A percentile compares a stretch with the other conserved stretches of the same genome.
Evolutionary conservation across 1,140 invertebrate species (phyloP).

Genomic region (Vanessa atalanta): DNA sequence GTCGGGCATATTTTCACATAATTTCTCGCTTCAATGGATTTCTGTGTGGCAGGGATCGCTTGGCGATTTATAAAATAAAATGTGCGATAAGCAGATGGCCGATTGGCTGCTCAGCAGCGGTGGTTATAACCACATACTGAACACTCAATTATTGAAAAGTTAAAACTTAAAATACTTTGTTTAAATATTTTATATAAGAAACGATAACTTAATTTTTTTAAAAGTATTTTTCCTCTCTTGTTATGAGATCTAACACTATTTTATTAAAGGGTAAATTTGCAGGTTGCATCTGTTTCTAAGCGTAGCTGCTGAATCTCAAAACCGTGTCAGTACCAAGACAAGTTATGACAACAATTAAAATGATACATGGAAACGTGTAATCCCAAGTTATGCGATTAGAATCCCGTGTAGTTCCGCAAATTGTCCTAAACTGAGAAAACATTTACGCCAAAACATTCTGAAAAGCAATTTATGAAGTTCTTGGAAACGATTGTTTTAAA

Average conservation of each 20-base stretch:
- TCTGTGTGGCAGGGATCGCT: not conserved
- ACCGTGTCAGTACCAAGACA: not conserved
- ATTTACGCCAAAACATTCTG: not conserved
- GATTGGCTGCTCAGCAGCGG: not conserved
- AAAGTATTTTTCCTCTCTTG: too few species aligned
- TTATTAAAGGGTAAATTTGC: not conserved
- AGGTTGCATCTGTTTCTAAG: not conserved
- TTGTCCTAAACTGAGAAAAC: not conserved
- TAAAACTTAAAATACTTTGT: not conserved
- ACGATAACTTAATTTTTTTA: too few species aligned
- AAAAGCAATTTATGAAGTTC: too few species aligned
- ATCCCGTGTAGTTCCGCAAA: not conserved
- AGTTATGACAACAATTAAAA: not conserved
- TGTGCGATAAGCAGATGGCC: not conserved
- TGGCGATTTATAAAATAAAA: not conserved
- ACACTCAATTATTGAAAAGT: not conserved
- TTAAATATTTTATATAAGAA: not conserved
- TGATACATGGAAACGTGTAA: not conserved
- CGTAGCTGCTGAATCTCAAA: not conserved
- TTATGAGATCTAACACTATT: too few species aligned
- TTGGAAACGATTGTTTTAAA: not conserved
- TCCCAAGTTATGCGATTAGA: not conserved
- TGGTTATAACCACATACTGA: not conserved
- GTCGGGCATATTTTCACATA: conserved; percentile 1
- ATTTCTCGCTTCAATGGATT: not conserved